A percentile compares a stretch with the other conserved stretches of the same genome.
phyloP scores from a whole-genome alignment of 2,113 vertebrate genomes.

The Capreolus pygargus region DNA sequence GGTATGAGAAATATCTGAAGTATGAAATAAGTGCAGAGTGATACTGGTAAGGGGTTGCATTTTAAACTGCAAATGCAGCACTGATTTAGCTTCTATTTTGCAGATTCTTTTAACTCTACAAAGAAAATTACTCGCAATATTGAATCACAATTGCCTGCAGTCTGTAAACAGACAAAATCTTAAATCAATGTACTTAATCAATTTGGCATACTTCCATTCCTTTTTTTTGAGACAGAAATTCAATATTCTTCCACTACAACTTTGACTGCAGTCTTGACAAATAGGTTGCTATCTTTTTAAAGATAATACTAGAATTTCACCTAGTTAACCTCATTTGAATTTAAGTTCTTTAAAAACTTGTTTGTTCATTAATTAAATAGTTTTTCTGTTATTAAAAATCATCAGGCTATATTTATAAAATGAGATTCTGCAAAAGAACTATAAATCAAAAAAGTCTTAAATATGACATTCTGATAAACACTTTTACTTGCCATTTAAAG shows the following conservation, averaged over 20 bases:
- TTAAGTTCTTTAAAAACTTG: background rate
- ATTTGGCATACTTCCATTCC: background rate
- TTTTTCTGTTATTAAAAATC: conserved; percentile 30
- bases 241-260: background rate
- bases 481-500: conserved; percentile 42
- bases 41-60: background rate
- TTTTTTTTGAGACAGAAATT: conserved; percentile 22
- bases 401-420: background rate
- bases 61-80: background rate
- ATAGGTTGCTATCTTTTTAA: background rate
- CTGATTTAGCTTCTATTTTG: background rate
- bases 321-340: background rate
- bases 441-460: conserved; percentile 57
- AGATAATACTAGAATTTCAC: conserved; percentile 6
- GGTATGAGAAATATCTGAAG: conserved; percentile 8
- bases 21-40: background rate
- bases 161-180: conserved; percentile 3
- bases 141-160: background rate
- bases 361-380: conserved; percentile 5
- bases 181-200: conserved; percentile 30
- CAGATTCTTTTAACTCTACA: conserved; percentile 42
- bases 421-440: conserved; percentile 46
- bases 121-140: conserved; percentile 1
- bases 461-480: conserved; percentile 47
- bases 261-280: background rate